phyloP scores from a whole-genome alignment of 30 jellyfish, hydroid and myxozoan species.

The Cassiopea xamachana region DNA sequence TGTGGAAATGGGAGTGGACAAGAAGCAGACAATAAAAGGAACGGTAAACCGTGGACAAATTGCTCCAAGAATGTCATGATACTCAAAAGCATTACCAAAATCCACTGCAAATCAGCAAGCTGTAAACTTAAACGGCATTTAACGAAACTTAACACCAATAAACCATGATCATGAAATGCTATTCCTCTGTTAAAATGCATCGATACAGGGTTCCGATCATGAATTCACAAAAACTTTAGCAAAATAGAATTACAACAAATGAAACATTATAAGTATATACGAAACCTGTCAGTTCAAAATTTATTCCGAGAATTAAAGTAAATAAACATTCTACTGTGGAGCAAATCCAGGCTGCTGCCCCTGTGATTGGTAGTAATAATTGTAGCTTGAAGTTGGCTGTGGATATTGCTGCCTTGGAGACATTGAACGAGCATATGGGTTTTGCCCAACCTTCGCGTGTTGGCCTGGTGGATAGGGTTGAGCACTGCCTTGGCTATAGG shows the following conservation, averaged over 20 bases:
- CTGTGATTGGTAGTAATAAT: conserved; percentile 60
- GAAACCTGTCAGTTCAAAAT: not conserved
- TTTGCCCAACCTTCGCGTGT: conserved; percentile 51
- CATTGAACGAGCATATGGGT: conserved; percentile 82
- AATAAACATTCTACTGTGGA: not conserved
- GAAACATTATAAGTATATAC: not conserved
- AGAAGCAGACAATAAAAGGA: too few relatives aligned
- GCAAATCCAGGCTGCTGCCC: conserved; percentile 47
- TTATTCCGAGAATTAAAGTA: not conserved
- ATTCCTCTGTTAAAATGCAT: too few relatives aligned
- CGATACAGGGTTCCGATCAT: too few relatives aligned
- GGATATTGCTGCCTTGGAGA: conserved; percentile 86
- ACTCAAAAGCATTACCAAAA: too few relatives aligned
- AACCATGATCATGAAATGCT: too few relatives aligned
- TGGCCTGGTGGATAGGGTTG: conserved; percentile 44
- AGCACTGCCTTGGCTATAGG: conserved; percentile 59
- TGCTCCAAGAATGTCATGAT: too few relatives aligned
- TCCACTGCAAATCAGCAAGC: too few relatives aligned
- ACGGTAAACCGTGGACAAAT: too few relatives aligned
- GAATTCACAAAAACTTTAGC: not conserved
- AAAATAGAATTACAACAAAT: not conserved
- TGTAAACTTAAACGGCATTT: too few relatives aligned
- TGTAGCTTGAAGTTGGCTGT: conserved; percentile 71
- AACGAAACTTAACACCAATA: too few relatives aligned
- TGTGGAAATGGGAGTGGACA: too few relatives aligned